Evolutionary conservation across 2,797 vertebrate species (phyloP), one percentile per base, ranked within the genome.

Genomic region (Euthynnus affinis): DNA sequence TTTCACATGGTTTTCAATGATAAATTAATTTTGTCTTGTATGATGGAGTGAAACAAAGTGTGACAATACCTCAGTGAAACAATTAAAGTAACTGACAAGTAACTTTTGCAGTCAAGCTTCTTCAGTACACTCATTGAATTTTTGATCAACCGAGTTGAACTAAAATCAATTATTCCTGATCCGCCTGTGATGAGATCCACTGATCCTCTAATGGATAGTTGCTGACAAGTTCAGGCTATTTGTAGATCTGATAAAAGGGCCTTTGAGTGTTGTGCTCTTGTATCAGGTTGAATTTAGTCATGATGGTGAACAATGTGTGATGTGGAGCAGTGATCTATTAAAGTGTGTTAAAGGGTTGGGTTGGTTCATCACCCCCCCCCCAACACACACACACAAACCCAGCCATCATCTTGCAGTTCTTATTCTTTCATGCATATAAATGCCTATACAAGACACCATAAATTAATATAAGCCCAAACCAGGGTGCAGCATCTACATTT

Each of bases 81-180:
- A 8, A 37, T 71, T 51, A 23, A 64, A 74, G 61, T 82, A n/a
- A 84, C 23, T 49, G 55, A 55, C 77, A 55, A 78, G 68, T 60
- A 82, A 78, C 58, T 72, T 87, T 77, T 71, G 81, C 53, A 64
- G 44, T 60, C 74, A 20, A 49, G 48, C 56, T 44, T 53, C 52
- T 34, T 64, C 29, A 18, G 25, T 32, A 10, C 32, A 32, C 56
- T 78, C 42, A n/a, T 58, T 27, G 51, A 44, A 75, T 58, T 64
- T 68, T 57, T 65, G 49, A 83, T 58, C 1, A 58, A 75, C 32
- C 61, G 12, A 22, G 29, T 37, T 59, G 63, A 74, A 60, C 51
- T 37, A 51, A 76, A 77, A 87, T 84, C 48, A 71, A 78, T 78
- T 53, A 72, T 40, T 62, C 73, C 34, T 83, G 46, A 78, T 75